Percentiles rank a stretch among this genome's conserved stretches.
phyloP scores from a whole-genome alignment of 2,888 invertebrate species.

The Oscheius myriophilus region DNA sequence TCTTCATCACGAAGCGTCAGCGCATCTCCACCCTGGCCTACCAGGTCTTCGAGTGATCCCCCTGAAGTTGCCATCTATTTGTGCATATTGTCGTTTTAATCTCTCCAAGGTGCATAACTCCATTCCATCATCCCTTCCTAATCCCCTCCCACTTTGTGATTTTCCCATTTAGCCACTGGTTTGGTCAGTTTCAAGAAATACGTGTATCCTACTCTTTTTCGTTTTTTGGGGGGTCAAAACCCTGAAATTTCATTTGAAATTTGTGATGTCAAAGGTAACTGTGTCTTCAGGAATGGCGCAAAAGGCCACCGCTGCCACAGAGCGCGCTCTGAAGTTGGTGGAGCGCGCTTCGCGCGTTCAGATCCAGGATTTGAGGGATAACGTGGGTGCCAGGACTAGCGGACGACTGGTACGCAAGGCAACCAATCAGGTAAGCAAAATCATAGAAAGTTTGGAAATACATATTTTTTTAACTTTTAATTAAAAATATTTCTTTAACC shows the following conservation, averaged over 20 bases:
- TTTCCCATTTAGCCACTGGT: constrained; percentile 7
- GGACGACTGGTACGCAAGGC: constrained; percentile 56
- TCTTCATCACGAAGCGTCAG: constrained; percentile 42
- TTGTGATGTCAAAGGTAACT: too few species aligned
- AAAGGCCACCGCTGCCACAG: constrained; percentile 50
- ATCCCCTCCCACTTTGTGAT: background rate
- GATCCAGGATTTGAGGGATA: constrained; percentile 63
- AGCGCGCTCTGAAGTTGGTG: constrained; percentile 62
- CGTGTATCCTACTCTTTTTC: constrained; percentile 7
- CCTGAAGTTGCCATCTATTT: background rate
- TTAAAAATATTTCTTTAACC: background rate
- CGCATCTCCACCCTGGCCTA: constrained; percentile 56
- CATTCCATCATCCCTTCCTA: constrained; percentile 19
- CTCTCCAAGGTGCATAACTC: background rate
- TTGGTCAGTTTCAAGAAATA: constrained; percentile 18
- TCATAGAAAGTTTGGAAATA: background rate
- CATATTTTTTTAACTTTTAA: background rate
- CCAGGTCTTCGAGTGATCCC: constrained; percentile 54
- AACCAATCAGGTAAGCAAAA: constrained; percentile 58
- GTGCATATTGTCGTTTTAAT: too few species aligned
- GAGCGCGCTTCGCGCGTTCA: constrained; percentile 58
- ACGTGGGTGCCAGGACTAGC: constrained; percentile 63
- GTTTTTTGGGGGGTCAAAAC: background rate
- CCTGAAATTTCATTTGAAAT: background rate
- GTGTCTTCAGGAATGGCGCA: constrained; percentile 33